A percentile compares a stretch with the other conserved stretches of the same genome.
Evolutionary conservation across 2,888 invertebrate genomes (phyloP).

Genomic region (Bedellia somnulentella): DNA sequence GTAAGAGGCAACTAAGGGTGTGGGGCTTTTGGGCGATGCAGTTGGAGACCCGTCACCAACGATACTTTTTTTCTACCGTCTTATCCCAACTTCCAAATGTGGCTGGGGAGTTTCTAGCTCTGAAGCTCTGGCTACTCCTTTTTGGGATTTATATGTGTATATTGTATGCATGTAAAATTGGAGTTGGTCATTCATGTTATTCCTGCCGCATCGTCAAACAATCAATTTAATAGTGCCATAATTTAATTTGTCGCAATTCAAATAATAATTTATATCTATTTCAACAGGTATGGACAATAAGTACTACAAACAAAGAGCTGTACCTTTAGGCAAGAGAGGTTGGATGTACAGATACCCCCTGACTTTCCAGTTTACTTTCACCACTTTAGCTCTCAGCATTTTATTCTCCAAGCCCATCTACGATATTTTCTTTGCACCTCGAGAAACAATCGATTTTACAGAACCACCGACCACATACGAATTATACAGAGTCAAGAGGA

Average conservation of each 20-base stretch:
- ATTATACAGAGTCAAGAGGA: conserved; percentile 1
- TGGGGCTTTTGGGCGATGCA: no score
- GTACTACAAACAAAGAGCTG: conserved; percentile 20
- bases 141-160: no score
- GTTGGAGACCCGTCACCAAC: no score
- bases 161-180: no score
- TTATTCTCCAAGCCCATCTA: conserved; percentile 75
- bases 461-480: conserved; percentile 29
- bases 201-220: no score
- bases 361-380: conserved; percentile 55
- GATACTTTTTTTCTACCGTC: no score
- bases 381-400: conserved; percentile 49
- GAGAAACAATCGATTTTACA: conserved; percentile 19
- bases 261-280: background rate
- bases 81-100: no score
- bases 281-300: conserved; percentile 27
- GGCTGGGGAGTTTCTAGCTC: no score
- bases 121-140: no score
- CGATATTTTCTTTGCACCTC: conserved; percentile 57
- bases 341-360: conserved; percentile 66
- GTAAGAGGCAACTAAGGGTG: no score
- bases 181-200: no score
- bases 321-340: conserved; percentile 55
- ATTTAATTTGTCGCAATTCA: conserved; percentile 6
- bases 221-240: no score